Evolutionary conservation across 2,797 vertebrate genomes (phyloP).

Genomic region (Erethizon dorsatum): DNA sequence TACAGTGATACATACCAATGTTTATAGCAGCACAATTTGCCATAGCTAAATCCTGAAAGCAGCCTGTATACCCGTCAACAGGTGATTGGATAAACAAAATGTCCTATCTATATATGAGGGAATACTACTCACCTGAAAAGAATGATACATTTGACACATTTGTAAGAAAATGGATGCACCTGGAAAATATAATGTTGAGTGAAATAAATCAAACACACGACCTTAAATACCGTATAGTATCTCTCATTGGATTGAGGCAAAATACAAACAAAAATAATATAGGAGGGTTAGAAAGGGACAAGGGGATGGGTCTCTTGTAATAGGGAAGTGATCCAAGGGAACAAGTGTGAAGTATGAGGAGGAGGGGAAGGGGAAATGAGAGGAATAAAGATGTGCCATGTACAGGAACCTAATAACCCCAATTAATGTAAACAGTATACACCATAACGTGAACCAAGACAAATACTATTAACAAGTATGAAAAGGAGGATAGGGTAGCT

Average conservation of each 20-base stretch:
- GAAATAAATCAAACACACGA: not conserved
- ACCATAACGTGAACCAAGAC: not conserved
- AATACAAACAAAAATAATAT: not conserved
- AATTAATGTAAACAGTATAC: not conserved
- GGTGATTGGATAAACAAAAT: not conserved
- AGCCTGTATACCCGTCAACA: not conserved
- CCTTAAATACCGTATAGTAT: not conserved
- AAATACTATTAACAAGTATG: not conserved
- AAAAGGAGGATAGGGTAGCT: no score
- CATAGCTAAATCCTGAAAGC: not conserved
- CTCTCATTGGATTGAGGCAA: not conserved
- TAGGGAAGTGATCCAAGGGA: not conserved
- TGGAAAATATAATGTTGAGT: not conserved
- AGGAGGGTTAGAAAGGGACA: not conserved
- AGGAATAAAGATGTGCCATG: not conserved
- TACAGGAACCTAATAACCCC: not conserved
- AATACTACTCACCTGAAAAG: not conserved
- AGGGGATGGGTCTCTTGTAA: not conserved
- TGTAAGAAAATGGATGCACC: not conserved
- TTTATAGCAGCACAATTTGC: not conserved
- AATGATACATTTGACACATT: not conserved
- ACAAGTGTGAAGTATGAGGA: not conserved
- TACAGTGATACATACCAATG: not conserved
- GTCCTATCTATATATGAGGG: not conserved
- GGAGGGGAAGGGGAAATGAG: not conserved